Evolutionary conservation across 1,140 invertebrate species (phyloP).

Genomic region (Melitaea cinxia): DNA sequence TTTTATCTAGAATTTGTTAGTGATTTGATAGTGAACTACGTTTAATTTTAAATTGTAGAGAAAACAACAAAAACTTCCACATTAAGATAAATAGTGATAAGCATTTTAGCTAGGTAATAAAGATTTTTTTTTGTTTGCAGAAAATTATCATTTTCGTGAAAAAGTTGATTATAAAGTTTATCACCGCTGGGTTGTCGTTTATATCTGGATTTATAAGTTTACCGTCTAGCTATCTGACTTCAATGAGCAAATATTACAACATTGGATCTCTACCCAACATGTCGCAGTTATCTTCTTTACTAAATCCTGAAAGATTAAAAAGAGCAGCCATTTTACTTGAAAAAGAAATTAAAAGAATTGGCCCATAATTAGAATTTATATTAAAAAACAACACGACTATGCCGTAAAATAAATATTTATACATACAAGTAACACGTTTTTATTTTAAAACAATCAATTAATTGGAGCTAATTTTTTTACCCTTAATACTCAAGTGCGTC

Average conservation of each 20-base stretch:
- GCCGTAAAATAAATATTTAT: no score
- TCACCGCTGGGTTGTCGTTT: slow-evolving; percentile 27
- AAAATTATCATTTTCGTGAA: slow-evolving; percentile 30
- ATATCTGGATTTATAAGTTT: slow-evolving; percentile 13
- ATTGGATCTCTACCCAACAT: background rate
- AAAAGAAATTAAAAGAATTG: slow-evolving; percentile 37
- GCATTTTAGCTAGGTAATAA: background rate
- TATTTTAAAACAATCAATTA: no score
- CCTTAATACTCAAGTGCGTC: no score
- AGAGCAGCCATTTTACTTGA: slow-evolving; percentile 40
- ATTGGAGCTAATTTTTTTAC: no score
- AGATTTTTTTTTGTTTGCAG: slow-evolving; percentile 31
- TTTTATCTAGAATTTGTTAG: no score
- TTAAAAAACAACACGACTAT: no score
- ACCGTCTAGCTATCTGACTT: background rate
- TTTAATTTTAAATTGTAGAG: no score
- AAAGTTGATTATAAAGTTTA: slow-evolving; percentile 11
- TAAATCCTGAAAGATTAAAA: slow-evolving; percentile 40
- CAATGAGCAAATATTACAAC: background rate
- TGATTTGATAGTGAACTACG: no score
- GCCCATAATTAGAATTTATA: background rate
- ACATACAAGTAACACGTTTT: no score
- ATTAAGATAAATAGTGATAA: background rate
- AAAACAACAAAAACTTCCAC: no score
- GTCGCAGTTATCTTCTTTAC: slow-evolving; percentile 33